Conservation (phyloP, 2,797 vertebrate species). For the Pygocentrus nattereri region DNA sequence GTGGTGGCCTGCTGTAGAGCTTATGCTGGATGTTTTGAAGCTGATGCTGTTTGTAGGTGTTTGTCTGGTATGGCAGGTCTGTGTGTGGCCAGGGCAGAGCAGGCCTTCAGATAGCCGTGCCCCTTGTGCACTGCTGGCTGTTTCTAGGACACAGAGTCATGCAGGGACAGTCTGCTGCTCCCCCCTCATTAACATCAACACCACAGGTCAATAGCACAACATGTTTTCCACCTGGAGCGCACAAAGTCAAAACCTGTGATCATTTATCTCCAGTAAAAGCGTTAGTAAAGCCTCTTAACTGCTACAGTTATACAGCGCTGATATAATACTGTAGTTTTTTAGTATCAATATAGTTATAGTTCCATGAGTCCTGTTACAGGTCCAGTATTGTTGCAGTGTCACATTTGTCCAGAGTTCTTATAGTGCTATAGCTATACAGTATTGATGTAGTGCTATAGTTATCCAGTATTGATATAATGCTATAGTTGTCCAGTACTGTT, state of each 20-base stretch:
- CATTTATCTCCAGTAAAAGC: background rate
- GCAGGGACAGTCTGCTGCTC: slow-evolving; percentile 39
- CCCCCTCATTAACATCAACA: slow-evolving; percentile 41
- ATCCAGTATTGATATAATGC: too few species aligned
- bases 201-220: slow-evolving; percentile 42
- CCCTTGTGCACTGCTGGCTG: slow-evolving; percentile 21
- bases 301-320: background rate
- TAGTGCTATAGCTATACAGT: too few species aligned
- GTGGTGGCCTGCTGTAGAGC: background rate
- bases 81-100: background rate
- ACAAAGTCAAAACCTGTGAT: background rate
- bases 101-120: slow-evolving; percentile 4
- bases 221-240: slow-evolving; percentile 34
- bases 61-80: slow-evolving; percentile 36
- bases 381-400: background rate
- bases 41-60: slow-evolving; percentile 34
- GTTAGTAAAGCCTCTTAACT: background rate
- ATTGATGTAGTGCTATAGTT: too few species aligned
- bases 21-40: slow-evolving; percentile 2
- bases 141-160: slow-evolving; percentile 48
- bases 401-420: too few species aligned
- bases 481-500: too few species aligned
- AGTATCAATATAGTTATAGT: background rate
- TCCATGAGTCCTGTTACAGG: too few species aligned
- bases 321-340: background rate